Evolutionary conservation across 2,797 vertebrate genomes (phyloP).

Genomic region (Rhinichthys osculus): DNA sequence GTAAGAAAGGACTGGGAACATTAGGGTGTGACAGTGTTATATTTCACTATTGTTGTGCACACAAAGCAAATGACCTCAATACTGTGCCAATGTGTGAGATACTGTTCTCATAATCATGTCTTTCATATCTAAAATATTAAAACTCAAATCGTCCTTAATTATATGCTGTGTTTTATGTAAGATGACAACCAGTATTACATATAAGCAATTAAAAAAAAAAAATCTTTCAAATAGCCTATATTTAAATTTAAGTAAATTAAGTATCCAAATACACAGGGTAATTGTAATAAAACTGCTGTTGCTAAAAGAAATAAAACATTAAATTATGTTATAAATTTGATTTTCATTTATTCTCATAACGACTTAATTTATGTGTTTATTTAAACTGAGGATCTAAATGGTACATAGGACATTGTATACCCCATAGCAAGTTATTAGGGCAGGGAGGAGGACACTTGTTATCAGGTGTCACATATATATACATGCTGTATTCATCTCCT

Average conservation of each 20-base stretch:
- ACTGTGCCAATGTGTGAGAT: slow-evolving; percentile 12
- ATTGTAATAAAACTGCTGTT: not conserved
- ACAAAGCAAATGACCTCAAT: slow-evolving; percentile 58
- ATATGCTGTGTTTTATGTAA: not conserved
- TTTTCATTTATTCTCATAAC: not conserved
- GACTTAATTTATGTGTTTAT: not conserved
- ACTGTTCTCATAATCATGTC: not conserved
- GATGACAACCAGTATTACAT: not conserved
- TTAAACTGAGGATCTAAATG: slow-evolving; percentile 9
- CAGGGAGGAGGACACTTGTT: slow-evolving; percentile 15
- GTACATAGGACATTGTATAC: slow-evolving; percentile 46
- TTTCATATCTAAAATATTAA: slow-evolving; percentile 4
- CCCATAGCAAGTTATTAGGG: slow-evolving; percentile 30
- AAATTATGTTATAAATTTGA: not conserved
- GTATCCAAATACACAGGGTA: not conserved
- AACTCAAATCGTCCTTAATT: not conserved
- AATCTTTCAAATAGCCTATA: not conserved
- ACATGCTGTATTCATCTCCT: slow-evolving; percentile 1
- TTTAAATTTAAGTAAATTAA: not conserved
- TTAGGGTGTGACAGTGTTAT: slow-evolving; percentile 48
- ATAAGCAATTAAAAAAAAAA: not conserved
- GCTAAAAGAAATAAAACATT: not conserved
- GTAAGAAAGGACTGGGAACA: slow-evolving; percentile 16
- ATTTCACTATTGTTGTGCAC: slow-evolving; percentile 53
- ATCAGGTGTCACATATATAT: slow-evolving; percentile 57